A percentile compares a stretch with the other conserved stretches of the same genome.
These are phyloP conservation scores for Drosophila mimica DNA, from an alignment of 2,888 invertebrate genomes.

Conservation along the genomic window DNA sequence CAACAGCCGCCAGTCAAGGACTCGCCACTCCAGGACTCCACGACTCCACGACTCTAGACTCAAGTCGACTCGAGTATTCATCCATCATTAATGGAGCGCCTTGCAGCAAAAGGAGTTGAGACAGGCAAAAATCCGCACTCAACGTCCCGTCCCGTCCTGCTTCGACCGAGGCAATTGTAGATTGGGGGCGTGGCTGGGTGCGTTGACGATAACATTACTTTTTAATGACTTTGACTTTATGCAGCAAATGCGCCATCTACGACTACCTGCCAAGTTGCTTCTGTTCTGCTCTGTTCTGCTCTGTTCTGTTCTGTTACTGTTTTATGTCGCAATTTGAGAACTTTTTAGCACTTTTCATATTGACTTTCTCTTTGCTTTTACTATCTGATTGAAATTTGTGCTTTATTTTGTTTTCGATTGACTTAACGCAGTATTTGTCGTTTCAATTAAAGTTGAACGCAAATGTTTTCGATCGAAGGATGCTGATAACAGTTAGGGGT, in stretches of 20 bases:
- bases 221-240: slow-evolving; percentile 82
- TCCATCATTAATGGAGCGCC: slow-evolving; percentile 75
- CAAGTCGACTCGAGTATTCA: slow-evolving; percentile 57
- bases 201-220: slow-evolving; percentile 79
- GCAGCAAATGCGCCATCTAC: slow-evolving; percentile 66
- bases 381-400: slow-evolving; percentile 42
- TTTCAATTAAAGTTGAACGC: slow-evolving; percentile 36
- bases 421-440: slow-evolving; percentile 33
- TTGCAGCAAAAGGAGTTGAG: slow-evolving; percentile 60
- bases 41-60: slow-evolving; percentile 9
- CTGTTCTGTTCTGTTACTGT: slow-evolving; percentile 19
- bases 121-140: neutral
- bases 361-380: slow-evolving; percentile 7
- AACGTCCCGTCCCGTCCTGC: neutral
- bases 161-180: slow-evolving; percentile 30
- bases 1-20: slow-evolving; percentile 44
- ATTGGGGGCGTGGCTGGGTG: slow-evolving; percentile 48
- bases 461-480: neutral
- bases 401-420: slow-evolving; percentile 29
- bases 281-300: neutral
- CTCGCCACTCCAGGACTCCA: slow-evolving; percentile 18
- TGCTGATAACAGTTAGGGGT: neutral
- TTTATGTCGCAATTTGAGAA: slow-evolving; percentile 40
- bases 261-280: slow-evolving; percentile 35
- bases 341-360: slow-evolving; percentile 33